phyloP scores from a whole-genome alignment of 1,140 invertebrate genomes.

The Paracyclopina nana region DNA sequence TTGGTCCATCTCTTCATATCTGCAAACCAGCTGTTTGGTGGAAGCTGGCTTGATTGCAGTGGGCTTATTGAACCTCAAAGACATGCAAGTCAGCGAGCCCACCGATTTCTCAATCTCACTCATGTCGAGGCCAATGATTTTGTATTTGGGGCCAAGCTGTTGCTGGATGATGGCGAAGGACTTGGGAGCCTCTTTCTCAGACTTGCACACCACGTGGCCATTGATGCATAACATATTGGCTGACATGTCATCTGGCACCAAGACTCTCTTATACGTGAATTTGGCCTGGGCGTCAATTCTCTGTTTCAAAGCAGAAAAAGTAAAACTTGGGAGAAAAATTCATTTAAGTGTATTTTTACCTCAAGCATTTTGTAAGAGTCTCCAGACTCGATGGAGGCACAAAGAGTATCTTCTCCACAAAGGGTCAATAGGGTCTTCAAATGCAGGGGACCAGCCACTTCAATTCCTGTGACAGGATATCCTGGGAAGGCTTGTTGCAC shows the following conservation, averaged over 20 bases:
- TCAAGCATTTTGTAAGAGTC: neutral
- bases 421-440: neutral
- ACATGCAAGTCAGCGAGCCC: neutral
- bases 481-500: neutral
- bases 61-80: neutral
- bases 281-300: neutral
- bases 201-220: neutral
- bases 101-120: slow-evolving; percentile 5
- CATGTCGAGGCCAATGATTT: no score
- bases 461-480: neutral
- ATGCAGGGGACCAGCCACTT: neutral
- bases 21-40: no score
- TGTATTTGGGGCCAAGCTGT: neutral
- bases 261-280: neutral
- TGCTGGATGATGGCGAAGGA: neutral
- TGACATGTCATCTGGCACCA: neutral
- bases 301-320: no score
- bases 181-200: neutral
- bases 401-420: neutral
- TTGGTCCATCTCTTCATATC: no score
- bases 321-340: no score
- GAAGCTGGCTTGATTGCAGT: neutral
- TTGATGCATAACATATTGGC: neutral
- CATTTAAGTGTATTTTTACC: no score
- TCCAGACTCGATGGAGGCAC: neutral